These are phyloP conservation scores for Crotophaga sulcirostris DNA, from an alignment of 2,113 vertebrate species.

Conservation along the genomic window DNA sequence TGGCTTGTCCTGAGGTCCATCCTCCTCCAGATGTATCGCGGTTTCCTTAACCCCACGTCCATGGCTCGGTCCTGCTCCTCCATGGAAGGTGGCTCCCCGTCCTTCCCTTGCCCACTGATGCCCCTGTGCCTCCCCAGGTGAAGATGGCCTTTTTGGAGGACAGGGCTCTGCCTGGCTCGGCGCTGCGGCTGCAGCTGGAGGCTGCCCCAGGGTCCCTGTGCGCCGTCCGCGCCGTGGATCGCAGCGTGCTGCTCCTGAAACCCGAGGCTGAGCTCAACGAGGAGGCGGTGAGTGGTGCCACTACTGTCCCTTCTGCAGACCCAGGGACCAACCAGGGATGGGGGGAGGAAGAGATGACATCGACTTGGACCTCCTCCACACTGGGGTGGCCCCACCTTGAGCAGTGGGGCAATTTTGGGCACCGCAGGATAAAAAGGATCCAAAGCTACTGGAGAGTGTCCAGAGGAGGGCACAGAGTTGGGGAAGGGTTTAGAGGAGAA, in stretches of 20 bases:
- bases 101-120: background rate
- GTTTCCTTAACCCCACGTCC: background rate
- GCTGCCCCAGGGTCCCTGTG: slow-evolving; percentile 82
- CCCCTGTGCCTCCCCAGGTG: slow-evolving; percentile 51
- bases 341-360: background rate
- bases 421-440: no score
- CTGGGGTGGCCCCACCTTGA: no score
- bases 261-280: slow-evolving; percentile 71
- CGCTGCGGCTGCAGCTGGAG: slow-evolving; percentile 60
- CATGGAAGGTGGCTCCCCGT: background rate
- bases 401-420: no score
- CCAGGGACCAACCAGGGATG: background rate
- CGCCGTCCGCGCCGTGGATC: slow-evolving; percentile 78
- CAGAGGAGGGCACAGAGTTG: no score
- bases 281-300: slow-evolving; percentile 10
- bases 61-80: background rate
- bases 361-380: background rate
- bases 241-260: slow-evolving; percentile 80
- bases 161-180: slow-evolving; percentile 78
- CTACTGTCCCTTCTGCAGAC: background rate
- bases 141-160: slow-evolving; percentile 72
- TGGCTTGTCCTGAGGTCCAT: background rate
- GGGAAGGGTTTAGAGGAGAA: no score
- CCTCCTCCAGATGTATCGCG: accelerated
- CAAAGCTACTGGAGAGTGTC: no score